Conservation (phyloP, 2,113 vertebrate genomes). For the Syngnathus typhle region DNA sequence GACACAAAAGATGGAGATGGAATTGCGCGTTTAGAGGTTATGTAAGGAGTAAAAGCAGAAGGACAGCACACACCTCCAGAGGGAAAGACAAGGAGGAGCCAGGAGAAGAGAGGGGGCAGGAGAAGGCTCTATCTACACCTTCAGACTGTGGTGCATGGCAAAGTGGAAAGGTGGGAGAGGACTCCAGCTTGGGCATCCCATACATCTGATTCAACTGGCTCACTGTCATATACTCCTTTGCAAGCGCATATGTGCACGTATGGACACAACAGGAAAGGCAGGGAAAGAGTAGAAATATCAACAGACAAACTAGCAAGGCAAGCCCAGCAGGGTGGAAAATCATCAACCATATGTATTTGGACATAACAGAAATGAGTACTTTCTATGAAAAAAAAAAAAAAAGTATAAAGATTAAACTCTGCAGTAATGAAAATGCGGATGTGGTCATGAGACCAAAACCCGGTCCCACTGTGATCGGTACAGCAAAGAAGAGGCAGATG, state of each 20-base stretch:
- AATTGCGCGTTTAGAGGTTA: background rate
- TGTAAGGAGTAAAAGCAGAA: background rate
- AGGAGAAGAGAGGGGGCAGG: slow-evolving; percentile 66
- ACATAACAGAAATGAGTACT: background rate
- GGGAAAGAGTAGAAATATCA: slow-evolving; percentile 17
- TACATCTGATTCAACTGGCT: slow-evolving; percentile 68
- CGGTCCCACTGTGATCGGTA: too few species aligned
- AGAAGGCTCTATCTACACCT: slow-evolving; percentile 66
- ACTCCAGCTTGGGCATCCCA: slow-evolving; percentile 70
- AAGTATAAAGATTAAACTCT: background rate
- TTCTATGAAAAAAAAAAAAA: background rate
- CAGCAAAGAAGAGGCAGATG: too few species aligned
- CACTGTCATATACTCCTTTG: slow-evolving; percentile 67
- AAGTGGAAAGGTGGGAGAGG: slow-evolving; percentile 62
- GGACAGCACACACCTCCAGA: slow-evolving; percentile 76
- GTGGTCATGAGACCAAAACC: background rate
- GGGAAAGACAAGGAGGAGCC: slow-evolving; percentile 71
- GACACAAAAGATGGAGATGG: background rate
- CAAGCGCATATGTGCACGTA: slow-evolving; percentile 11
- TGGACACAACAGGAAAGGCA: slow-evolving; percentile 8
- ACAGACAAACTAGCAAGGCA: slow-evolving; percentile 49
- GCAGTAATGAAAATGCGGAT: background rate
- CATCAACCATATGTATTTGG: slow-evolving; percentile 57
- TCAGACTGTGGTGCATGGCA: slow-evolving; percentile 54
- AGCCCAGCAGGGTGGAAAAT: slow-evolving; percentile 57